phyloP scores from a whole-genome alignment of 2,113 vertebrate species.

The Prochilodus magdalenae region DNA sequence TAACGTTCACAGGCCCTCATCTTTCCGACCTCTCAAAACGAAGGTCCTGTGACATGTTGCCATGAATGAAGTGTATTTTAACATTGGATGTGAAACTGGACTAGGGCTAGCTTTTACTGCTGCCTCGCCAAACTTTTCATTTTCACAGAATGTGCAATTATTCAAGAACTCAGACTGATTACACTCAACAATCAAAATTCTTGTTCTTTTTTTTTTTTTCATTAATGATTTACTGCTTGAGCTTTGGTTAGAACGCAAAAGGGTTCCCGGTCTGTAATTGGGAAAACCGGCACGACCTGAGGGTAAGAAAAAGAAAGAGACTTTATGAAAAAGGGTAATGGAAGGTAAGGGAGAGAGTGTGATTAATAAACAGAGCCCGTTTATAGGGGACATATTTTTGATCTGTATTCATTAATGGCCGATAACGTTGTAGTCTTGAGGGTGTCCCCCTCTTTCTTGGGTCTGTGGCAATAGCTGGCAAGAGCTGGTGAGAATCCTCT shows the following conservation, averaged over 20 bases:
- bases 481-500: slow-evolving; percentile 59
- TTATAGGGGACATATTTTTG: slow-evolving; percentile 9
- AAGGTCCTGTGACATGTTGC: slow-evolving; percentile 61
- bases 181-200: neutral
- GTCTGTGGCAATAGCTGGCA: slow-evolving; percentile 67
- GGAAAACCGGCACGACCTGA: neutral
- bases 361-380: slow-evolving; percentile 8
- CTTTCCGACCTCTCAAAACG: slow-evolving; percentile 63
- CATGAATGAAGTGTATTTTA: slow-evolving; percentile 59
- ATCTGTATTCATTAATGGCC: slow-evolving; percentile 1
- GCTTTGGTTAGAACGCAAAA: slow-evolving; percentile 9
- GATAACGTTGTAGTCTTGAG: slow-evolving; percentile 65
- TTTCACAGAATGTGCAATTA: slow-evolving; percentile 74
- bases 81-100: slow-evolving; percentile 42
- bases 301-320: neutral
- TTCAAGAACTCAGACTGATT: neutral
- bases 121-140: slow-evolving; percentile 57
- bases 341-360: neutral
- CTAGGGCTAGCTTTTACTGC: slow-evolving; percentile 43
- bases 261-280: neutral
- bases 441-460: slow-evolving; percentile 56
- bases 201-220: slow-evolving; percentile 7
- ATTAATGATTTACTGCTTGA: slow-evolving; percentile 2
- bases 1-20: slow-evolving; percentile 52
- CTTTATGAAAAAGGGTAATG: slow-evolving; percentile 6